Evolutionary conservation across 35 echinoderm and acorn worm species (phyloP), one percentile per base, ranked within the genome.

Genomic region (Heliocidaris tuberculata): DNA sequence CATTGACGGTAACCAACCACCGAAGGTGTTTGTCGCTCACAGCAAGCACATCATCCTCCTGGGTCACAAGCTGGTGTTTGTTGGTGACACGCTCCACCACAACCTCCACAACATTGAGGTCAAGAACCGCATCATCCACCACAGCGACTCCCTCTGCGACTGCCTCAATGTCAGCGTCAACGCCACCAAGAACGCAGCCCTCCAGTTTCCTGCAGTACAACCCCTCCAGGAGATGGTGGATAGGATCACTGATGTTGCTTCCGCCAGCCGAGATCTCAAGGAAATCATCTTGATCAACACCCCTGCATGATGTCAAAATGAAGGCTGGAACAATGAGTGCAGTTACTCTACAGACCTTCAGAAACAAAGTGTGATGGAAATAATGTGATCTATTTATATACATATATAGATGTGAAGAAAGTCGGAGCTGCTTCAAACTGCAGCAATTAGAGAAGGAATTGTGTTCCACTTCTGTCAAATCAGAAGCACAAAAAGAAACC

Each of bases 171-270:
- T 92, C 24, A 96, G 94, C 42, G 98, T 99, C 6, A 97, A 95
- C 71, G 86, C 96, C 94, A 99, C 97, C 71, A 99, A 97, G 89
- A 94, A 96, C 7, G 98, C 98, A 13, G 98, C 98, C 9, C 87
- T 99, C 13, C 97, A 99, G 95, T 99, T 94, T 48, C 98, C 98
- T 88, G 96, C 96, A 0, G 97, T 99, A 12, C 96, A 96, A 17
- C 95, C 96, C 9, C 49, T 99, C 47, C 98, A 99, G 78, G 98
- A 99, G 89, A 99, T 99, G 98, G 98, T 99, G 10, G 97, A 99
- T 59, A 97, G 96, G 90, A 97, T 99, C 50, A 99, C 96, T 0
- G 98, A 99, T 52, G 96, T 97, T 30, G 96, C 96, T 49, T 93
- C 96, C 60, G 95, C 97, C 52, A 95, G 97, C n/a, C 94, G 97